A percentile compares a stretch with the other conserved stretches of the same genome.
These are phyloP conservation scores for Hirundichthys speculiger DNA, from an alignment of 2,113 vertebrate species.

Conservation along the genomic window DNA sequence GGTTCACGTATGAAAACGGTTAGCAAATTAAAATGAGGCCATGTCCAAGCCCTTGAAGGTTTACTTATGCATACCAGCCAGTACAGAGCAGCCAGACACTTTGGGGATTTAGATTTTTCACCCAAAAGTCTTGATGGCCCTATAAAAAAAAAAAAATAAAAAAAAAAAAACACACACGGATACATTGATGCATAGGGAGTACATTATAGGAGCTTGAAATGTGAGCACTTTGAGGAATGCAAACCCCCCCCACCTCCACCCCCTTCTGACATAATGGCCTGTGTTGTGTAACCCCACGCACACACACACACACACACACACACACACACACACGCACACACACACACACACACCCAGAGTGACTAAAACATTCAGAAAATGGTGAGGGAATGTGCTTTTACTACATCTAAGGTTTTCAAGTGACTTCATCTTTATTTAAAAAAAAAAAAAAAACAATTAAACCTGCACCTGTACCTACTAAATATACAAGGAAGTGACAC, in stretches of 20 bases:
- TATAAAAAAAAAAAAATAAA: conserved; percentile 50
- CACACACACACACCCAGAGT: too few species aligned
- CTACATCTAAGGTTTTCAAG: conserved; percentile 16
- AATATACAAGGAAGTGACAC: not conserved
- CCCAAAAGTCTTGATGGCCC: conserved; percentile 29
- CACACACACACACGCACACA: too few species aligned
- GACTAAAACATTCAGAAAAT: not conserved
- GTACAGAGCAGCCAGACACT: conserved; percentile 31
- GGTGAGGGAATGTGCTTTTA: conserved; percentile 50
- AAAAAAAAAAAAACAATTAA: not conserved
- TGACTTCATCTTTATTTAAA: too few species aligned
- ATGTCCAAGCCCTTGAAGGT: conserved; percentile 36
- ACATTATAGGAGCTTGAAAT: conserved; percentile 53
- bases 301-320: conserved; percentile 15
- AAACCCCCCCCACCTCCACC: conserved; percentile 24
- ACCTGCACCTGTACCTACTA: not conserved
- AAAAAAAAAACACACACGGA: conserved; percentile 44
- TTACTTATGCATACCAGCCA: conserved; percentile 48
- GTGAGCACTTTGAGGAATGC: conserved; percentile 65
- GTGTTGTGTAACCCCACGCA: conserved; percentile 53
- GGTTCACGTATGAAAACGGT: conserved; percentile 40
- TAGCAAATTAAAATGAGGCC: conserved; percentile 7
- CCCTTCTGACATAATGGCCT: conserved; percentile 54
- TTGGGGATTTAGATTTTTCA: conserved; percentile 50
- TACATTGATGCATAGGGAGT: conserved; percentile 10